These are phyloP conservation scores for Danio kyathit DNA, from an alignment of 2,797 vertebrate species.

Conservation along the genomic window DNA sequence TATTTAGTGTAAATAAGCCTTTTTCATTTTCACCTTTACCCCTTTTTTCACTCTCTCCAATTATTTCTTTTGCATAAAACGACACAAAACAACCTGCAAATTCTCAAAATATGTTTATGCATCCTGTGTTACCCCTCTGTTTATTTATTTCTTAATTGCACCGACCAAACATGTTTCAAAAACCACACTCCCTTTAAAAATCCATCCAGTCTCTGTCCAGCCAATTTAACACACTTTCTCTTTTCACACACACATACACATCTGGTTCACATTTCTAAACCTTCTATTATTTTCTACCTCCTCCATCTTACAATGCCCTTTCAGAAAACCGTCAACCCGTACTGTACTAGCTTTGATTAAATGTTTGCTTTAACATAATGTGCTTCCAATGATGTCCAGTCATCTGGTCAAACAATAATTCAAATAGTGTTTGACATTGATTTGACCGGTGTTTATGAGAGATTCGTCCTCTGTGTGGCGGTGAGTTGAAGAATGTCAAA, in stretches of 20 bases:
- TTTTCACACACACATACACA: conserved; percentile 64
- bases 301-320: conserved; percentile 75
- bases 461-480: conserved; percentile 39
- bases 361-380: conserved; percentile 37
- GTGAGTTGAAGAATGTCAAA: conserved; percentile 59
- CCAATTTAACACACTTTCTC: conserved; percentile 37
- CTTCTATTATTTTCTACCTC: conserved; percentile 71
- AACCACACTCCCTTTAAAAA: conserved; percentile 65
- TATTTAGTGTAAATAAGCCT: neutral
- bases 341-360: conserved; percentile 28
- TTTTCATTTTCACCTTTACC: neutral
- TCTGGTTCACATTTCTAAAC: conserved; percentile 80
- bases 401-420: conserved; percentile 58
- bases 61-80: conserved; percentile 3
- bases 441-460: conserved; percentile 40
- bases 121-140: conserved; percentile 64
- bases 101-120: conserved; percentile 58
- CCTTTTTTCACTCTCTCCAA: neutral
- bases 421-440: conserved; percentile 48
- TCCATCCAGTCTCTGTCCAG: conserved; percentile 58
- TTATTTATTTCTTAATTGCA: conserved; percentile 68
- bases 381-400: conserved; percentile 35
- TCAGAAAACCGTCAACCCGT: conserved; percentile 56
- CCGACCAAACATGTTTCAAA: conserved; percentile 65
- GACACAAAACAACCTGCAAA: conserved; percentile 43